These are phyloP conservation scores for Ardeotis arabs DNA, from an alignment of 2,113 vertebrate genomes.

Conservation along the genomic window DNA sequence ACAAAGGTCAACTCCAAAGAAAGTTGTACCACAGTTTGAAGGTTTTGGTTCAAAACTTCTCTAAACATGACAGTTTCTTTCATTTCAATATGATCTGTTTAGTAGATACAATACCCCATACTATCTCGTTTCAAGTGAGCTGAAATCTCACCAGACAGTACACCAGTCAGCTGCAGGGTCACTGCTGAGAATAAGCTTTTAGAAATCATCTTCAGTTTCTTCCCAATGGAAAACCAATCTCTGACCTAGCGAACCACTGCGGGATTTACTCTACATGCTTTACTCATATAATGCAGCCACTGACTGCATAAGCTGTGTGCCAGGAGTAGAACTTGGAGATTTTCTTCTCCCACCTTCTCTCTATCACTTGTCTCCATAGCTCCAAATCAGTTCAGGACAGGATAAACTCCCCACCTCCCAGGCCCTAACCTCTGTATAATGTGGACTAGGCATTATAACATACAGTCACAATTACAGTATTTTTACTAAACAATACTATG, in stretches of 20 bases:
- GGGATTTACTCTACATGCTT: background rate
- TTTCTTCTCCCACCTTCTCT: background rate
- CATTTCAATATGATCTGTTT: background rate
- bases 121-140: background rate
- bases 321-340: background rate
- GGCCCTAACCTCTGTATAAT: background rate
- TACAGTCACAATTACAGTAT: background rate
- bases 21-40: background rate
- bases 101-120: background rate
- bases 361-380: background rate
- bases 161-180: background rate
- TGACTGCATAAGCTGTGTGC: background rate
- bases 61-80: background rate
- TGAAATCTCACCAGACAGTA: background rate
- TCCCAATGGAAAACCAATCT: background rate
- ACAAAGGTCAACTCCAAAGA: background rate
- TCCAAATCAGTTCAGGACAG: background rate
- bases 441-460: background rate
- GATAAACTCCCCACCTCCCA: background rate
- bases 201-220: background rate
- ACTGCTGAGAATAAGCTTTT: background rate
- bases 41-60: background rate
- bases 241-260: background rate
- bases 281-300: background rate
- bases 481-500: background rate